Conservation (phyloP, 2,888 invertebrate genomes). For the Hybos culiciformis region DNA sequence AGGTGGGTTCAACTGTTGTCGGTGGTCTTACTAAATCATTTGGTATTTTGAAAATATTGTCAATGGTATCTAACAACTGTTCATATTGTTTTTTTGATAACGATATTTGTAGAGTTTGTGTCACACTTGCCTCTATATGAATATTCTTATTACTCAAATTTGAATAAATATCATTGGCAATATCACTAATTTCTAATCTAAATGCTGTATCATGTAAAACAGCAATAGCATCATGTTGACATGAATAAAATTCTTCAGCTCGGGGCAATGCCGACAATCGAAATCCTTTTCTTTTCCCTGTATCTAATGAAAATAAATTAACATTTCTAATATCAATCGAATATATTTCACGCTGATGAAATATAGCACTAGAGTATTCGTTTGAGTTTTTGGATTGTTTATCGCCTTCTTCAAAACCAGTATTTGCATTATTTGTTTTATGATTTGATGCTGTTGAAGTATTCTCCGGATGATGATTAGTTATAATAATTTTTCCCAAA, state of each 20-base stretch:
- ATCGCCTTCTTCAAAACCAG: not conserved
- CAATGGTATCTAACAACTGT: slow-evolving; percentile 64
- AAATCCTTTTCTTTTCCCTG: slow-evolving; percentile 36
- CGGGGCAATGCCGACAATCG: slow-evolving; percentile 33
- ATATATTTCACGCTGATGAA: slow-evolving; percentile 33
- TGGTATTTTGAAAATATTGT: slow-evolving; percentile 26
- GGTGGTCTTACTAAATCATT: slow-evolving; percentile 19
- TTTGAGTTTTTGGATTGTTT: too few species aligned
- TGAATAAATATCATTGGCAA: slow-evolving; percentile 13
- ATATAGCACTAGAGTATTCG: not conserved
- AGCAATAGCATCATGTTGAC: slow-evolving; percentile 60
- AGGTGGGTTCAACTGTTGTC: slow-evolving; percentile 14
- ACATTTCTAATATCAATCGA: slow-evolving; percentile 69
- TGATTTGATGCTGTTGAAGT: not conserved
- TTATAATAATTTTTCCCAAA: slow-evolving; percentile 70
- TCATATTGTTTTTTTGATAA: slow-evolving; percentile 79
- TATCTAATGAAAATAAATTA: slow-evolving; percentile 69
- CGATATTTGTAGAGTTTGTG: slow-evolving; percentile 73
- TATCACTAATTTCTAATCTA: slow-evolving; percentile 49
- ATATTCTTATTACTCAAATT: not conserved
- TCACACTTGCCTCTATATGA: slow-evolving; percentile 53
- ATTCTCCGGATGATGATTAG: slow-evolving; percentile 28
- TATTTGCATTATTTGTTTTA: slow-evolving; percentile 1
- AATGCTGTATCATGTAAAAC: slow-evolving; percentile 82
- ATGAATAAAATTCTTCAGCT: slow-evolving; percentile 61